A percentile compares a stretch with the other conserved stretches of the same genome.
phyloP scores from a whole-genome alignment of 2,797 vertebrate genomes.

The Netta rufina region DNA sequence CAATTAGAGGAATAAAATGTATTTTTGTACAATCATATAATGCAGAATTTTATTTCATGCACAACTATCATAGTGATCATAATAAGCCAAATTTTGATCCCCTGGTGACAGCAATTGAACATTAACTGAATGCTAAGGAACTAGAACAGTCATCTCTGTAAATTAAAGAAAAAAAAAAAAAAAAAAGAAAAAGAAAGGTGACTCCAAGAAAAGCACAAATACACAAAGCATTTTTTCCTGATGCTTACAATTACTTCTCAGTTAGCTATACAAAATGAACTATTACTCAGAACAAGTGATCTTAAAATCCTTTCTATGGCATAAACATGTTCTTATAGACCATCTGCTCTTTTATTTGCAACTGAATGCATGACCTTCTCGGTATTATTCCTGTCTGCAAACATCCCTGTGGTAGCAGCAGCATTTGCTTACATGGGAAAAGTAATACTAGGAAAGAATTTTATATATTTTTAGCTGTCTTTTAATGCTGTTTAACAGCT shows the following conservation, averaged over 20 bases:
- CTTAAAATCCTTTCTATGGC: background rate
- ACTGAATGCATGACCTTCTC: conserved; percentile 38
- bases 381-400: conserved; percentile 39
- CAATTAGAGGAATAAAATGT: background rate
- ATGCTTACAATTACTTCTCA: background rate
- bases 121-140: background rate
- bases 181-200: accelerated
- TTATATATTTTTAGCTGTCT: conserved; percentile 67
- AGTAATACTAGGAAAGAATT: conserved; percentile 74
- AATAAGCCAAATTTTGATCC: background rate
- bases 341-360: conserved; percentile 37
- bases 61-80: background rate
- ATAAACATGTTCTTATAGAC: background rate
- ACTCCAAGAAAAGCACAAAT: background rate
- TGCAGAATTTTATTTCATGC: background rate
- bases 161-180: background rate
- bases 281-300: background rate
- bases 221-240: background rate
- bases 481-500: conserved; percentile 67
- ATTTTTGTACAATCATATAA: background rate
- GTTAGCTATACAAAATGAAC: background rate
- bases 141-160: background rate
- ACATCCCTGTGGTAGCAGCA: conserved; percentile 1
- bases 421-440: conserved; percentile 50
- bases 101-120: background rate